phyloP scores from a whole-genome alignment of 2,888 invertebrate species.

The Panzeria rudis region DNA sequence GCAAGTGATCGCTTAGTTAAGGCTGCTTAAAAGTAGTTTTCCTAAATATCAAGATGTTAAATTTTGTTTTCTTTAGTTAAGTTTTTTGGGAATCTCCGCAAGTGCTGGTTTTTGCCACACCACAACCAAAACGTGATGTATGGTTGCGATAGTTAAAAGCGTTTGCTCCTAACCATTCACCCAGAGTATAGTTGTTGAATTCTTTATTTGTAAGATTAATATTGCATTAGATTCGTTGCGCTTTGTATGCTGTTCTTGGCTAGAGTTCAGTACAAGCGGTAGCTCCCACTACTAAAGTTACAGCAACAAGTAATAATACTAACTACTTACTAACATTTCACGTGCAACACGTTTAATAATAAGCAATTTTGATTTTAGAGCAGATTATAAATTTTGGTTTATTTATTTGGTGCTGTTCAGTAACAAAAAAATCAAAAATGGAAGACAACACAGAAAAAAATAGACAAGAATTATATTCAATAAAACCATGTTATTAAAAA shows the following conservation, averaged over 20 bases:
- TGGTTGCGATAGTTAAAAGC: conserved; percentile 59
- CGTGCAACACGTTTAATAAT: conserved; percentile 79
- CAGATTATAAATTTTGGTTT: conserved; percentile 76
- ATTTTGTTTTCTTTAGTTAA: conserved; percentile 2
- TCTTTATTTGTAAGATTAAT: conserved; percentile 66
- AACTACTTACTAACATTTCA: conserved; percentile 66
- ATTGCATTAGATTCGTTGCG: conserved; percentile 80
- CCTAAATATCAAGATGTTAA: conserved; percentile 68
- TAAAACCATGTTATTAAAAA: too few relatives aligned
- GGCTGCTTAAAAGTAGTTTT: conserved; percentile 63
- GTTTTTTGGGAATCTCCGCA: conserved; percentile 41
- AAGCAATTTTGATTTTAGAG: conserved; percentile 82
- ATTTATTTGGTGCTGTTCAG: conserved; percentile 32
- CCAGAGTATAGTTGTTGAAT: conserved; percentile 11
- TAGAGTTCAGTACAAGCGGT: conserved; percentile 45
- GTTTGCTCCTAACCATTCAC: conserved; percentile 33
- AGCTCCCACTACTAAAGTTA: conserved; percentile 72
- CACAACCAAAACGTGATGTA: conserved; percentile 66
- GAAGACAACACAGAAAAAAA: too few relatives aligned
- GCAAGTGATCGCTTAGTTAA: conserved; percentile 71
- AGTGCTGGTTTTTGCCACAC: conserved; percentile 67
- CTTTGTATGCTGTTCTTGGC: conserved; percentile 43
- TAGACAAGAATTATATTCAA: too few relatives aligned
- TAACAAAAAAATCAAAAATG: conserved; percentile 3
- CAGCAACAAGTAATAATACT: conserved; percentile 49